phyloP scores from a whole-genome alignment of 2,113 vertebrate genomes.

The Machaerirhynchus nigripectus region DNA sequence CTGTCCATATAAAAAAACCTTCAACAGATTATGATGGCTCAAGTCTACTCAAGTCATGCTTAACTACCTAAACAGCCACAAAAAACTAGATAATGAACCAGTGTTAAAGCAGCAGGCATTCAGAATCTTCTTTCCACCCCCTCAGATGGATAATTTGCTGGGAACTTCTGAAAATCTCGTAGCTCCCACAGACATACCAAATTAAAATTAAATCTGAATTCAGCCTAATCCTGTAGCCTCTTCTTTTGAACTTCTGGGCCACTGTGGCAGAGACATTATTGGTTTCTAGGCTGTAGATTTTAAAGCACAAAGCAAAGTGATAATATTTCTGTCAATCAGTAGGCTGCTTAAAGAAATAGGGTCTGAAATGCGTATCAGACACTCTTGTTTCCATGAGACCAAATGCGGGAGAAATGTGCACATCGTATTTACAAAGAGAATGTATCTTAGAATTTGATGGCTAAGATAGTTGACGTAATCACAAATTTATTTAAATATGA shows the following conservation, averaged over 20 bases:
- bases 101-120: not conserved
- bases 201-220: not conserved
- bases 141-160: not conserved
- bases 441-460: not conserved
- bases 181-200: not conserved
- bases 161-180: not conserved
- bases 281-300: not conserved
- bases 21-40: not conserved
- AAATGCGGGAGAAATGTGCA: not conserved
- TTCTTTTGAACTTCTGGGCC: conserved; percentile 4
- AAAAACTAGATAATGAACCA: not conserved
- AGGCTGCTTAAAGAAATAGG: not conserved
- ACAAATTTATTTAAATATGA: not conserved
- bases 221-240: not conserved
- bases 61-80: not conserved
- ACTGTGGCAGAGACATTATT: not conserved
- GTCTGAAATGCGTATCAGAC: not conserved
- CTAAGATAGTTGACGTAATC: not conserved
- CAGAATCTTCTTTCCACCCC: not conserved
- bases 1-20: not conserved
- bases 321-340: not conserved
- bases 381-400: not conserved
- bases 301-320: not conserved
- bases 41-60: not conserved
- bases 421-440: not conserved